Conservation (phyloP, 2,113 vertebrate genomes). For the Brachypteracias leptosomus region DNA sequence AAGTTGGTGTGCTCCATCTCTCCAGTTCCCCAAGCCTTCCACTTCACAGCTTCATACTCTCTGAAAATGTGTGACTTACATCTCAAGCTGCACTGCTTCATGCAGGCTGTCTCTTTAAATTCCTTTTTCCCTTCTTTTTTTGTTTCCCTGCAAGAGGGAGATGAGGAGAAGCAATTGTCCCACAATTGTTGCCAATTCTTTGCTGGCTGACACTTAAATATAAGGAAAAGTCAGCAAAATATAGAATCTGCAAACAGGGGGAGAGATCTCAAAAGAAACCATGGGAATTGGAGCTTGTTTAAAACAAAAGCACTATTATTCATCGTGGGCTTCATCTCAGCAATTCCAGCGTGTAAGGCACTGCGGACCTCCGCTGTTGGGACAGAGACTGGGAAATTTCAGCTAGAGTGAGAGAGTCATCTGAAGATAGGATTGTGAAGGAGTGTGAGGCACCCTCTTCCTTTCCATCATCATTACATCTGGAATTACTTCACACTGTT, state of each 20-base stretch:
- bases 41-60: not conserved
- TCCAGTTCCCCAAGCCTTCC: not conserved
- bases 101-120: constrained; percentile 9
- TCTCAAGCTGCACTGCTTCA: not conserved
- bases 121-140: not conserved
- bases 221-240: constrained; percentile 53
- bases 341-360: not conserved
- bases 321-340: not conserved
- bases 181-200: constrained; percentile 47
- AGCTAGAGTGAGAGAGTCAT: not conserved
- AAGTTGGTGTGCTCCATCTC: not conserved
- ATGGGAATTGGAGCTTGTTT: constrained; percentile 23
- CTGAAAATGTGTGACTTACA: not conserved
- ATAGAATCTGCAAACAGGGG: not conserved
- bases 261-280: not conserved
- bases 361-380: not conserved
- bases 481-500: constrained; percentile 31
- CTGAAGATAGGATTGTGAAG: not conserved
- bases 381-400: not conserved
- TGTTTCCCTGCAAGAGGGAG: not conserved
- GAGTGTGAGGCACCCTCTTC: not conserved
- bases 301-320: constrained; percentile 48
- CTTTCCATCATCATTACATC: not conserved
- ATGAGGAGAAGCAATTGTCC: constrained; percentile 13
- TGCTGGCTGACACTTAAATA: not conserved